These are phyloP conservation scores for Tadarida brasiliensis DNA, from an alignment of 2,797 vertebrate genomes.

Conservation along the genomic window DNA sequence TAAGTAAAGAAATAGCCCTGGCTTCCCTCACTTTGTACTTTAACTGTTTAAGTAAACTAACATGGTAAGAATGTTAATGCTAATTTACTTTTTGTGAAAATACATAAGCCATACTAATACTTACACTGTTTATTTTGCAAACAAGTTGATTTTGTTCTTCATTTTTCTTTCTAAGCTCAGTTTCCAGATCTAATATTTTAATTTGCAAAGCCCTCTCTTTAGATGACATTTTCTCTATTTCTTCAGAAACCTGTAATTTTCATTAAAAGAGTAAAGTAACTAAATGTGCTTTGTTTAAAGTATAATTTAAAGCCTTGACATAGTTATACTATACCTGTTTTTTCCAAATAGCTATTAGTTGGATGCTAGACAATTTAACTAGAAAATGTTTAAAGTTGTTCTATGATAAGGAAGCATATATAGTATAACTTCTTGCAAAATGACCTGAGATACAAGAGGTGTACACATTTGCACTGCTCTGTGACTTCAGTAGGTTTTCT, in stretches of 20 bases:
- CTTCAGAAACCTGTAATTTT: slow-evolving; percentile 90
- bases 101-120: slow-evolving; percentile 79
- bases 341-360: background rate
- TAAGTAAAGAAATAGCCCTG: background rate
- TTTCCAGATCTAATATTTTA: slow-evolving; percentile 91
- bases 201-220: slow-evolving; percentile 89
- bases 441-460: background rate
- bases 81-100: slow-evolving; percentile 44
- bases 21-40: background rate
- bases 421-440: background rate
- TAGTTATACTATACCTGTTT: slow-evolving; percentile 1
- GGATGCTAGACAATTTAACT: slow-evolving; percentile 19
- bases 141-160: slow-evolving; percentile 90
- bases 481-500: background rate
- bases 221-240: slow-evolving; percentile 87
- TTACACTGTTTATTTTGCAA: slow-evolving; percentile 89
- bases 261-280: slow-evolving; percentile 76
- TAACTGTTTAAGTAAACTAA: slow-evolving; percentile 8
- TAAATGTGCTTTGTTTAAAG: slow-evolving; percentile 52
- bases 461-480: background rate
- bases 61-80: background rate
- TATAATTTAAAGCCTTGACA: slow-evolving; percentile 34
- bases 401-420: slow-evolving; percentile 1
- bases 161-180: slow-evolving; percentile 88
- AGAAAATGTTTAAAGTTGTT: slow-evolving; percentile 47